phyloP scores from a whole-genome alignment of 2,797 vertebrate genomes.

The Bradypodion pumilum region DNA sequence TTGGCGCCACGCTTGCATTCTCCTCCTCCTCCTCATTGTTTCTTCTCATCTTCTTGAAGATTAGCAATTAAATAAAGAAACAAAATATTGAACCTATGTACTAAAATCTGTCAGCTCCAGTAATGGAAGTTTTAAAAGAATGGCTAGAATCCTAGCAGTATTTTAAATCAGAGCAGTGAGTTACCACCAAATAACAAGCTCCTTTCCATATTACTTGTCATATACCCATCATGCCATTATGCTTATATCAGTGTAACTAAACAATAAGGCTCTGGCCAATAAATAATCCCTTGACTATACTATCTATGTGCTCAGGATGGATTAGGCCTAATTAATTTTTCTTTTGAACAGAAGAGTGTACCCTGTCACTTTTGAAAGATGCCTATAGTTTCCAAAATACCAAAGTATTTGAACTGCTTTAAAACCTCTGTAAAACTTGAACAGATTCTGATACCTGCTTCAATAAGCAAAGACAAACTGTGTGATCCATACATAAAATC shows the following conservation, averaged over 20 bases:
- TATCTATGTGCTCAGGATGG: background rate
- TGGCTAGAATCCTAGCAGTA: background rate
- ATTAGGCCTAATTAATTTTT: conserved; percentile 3
- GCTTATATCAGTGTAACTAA: too few species aligned
- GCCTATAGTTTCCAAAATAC: background rate
- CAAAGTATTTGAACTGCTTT: background rate
- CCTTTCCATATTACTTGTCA: too few species aligned
- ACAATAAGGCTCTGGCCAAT: too few species aligned
- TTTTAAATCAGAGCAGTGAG: too few species aligned
- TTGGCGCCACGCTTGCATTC: too few species aligned
- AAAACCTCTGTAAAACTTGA: background rate
- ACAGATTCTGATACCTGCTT: too few species aligned
- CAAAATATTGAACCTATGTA: background rate
- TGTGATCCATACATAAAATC: too few species aligned
- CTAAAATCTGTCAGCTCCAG: background rate
- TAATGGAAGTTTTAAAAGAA: background rate
- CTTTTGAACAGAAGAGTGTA: background rate
- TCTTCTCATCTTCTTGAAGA: background rate
- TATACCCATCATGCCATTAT: too few species aligned
- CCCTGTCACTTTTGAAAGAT: background rate
- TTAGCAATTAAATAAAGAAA: background rate
- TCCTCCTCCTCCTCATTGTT: background rate
- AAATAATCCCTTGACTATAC: too few species aligned
- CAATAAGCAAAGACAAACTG: too few species aligned
- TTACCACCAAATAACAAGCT: too few species aligned